phyloP scores from a whole-genome alignment of 2,113 vertebrate species.

The Callipepla californica region DNA sequence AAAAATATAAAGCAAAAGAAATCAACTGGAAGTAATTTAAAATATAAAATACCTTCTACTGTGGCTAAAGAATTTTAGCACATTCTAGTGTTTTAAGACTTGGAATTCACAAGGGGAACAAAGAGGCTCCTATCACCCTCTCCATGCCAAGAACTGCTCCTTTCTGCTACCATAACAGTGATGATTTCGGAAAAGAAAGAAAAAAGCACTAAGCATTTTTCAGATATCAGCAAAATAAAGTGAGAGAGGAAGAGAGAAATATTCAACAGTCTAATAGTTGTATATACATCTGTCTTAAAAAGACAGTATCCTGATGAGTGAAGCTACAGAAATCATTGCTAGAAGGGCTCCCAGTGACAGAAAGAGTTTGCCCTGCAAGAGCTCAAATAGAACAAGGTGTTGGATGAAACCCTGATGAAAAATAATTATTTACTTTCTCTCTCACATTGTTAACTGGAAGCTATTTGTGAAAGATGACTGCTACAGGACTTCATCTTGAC shows the following conservation, averaged over 20 bases:
- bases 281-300: background rate
- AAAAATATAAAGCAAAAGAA: background rate
- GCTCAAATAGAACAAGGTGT: background rate
- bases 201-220: background rate
- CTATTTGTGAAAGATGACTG: background rate
- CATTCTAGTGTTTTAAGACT: constrained; percentile 52
- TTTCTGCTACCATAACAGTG: background rate
- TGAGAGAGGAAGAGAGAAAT: background rate
- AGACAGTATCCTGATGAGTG: background rate
- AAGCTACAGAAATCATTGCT: background rate
- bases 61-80: constrained; percentile 20
- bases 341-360: background rate
- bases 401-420: background rate
- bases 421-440: background rate
- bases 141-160: background rate
- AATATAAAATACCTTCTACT: constrained; percentile 2
- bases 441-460: background rate
- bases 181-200: constrained; percentile 1
- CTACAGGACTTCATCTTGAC: background rate
- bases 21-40: constrained; percentile 2
- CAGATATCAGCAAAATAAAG: background rate
- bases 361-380: background rate
- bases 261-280: background rate
- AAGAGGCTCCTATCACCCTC: background rate
- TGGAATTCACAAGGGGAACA: constrained; percentile 23